phyloP scores from a whole-genome alignment of 37 sponge, comb jelly and placozoan species.

The Chondrosia reniformis region DNA sequence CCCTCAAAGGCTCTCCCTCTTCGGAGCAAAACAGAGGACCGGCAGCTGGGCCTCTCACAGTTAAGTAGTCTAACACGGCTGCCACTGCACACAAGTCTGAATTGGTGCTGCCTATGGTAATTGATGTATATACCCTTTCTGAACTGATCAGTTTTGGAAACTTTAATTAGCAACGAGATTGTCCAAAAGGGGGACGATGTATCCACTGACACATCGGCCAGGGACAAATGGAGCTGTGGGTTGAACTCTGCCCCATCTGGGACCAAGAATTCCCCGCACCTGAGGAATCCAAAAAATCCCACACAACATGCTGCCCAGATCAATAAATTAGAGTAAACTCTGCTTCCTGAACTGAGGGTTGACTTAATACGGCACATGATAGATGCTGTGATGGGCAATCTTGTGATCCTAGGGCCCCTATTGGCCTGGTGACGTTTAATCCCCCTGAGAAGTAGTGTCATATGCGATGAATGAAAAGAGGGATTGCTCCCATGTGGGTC shows the following conservation, averaged over 20 bases:
- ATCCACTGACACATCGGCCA: background rate
- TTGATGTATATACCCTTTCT: background rate
- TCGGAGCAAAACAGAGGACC: slow-evolving; percentile 12
- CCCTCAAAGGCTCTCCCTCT: background rate
- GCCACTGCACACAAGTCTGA: slow-evolving; percentile 22
- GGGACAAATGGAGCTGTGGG: background rate
- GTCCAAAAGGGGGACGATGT: background rate
- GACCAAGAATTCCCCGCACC: slow-evolving; percentile 14
- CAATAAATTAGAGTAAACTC: background rate
- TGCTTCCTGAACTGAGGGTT: background rate
- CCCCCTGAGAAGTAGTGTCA: slow-evolving; percentile 8
- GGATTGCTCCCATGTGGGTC: no score
- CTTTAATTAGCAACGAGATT: background rate
- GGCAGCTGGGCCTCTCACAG: background rate
- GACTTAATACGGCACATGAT: slow-evolving; percentile 2
- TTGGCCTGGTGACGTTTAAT: background rate
- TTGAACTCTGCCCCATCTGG: slow-evolving; percentile 2
- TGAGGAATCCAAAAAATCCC: slow-evolving; percentile 20
- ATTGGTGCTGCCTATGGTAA: slow-evolving; percentile 9
- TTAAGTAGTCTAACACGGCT: slow-evolving; percentile 5
- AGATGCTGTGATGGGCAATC: slow-evolving; percentile 7
- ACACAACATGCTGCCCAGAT: slow-evolving; percentile 19
- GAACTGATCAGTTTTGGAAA: slow-evolving; percentile 18
- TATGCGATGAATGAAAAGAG: slow-evolving; percentile 22
- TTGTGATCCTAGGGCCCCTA: background rate